Base-by-base conservation (phyloP, 2,113 vertebrate species). In the Mixornis gularis region DNA sequence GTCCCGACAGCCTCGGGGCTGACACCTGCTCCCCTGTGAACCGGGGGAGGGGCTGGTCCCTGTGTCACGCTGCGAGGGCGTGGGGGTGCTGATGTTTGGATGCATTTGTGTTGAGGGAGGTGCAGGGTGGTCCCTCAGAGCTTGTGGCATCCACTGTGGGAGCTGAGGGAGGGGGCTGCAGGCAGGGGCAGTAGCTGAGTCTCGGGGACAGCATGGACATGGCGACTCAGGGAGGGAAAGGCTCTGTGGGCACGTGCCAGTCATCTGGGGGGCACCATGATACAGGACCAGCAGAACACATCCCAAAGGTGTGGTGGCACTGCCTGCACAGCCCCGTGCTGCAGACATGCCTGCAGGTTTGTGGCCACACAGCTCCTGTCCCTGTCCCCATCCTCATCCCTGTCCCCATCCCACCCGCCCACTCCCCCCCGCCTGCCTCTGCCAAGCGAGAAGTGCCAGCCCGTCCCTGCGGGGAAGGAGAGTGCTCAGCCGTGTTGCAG, bases 401-500 rank as follows among this genome's bases (percentile, higher is more conserved):
- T 18, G 43, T 85, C 68, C 88, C 68, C 69, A n/a, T 49, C 38
- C 90, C 66, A 76, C 87, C 94, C 27, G 1, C 51, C n/a, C 1
- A 1, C 69, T 48, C 18, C 59, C 34, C 34, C 90, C 84, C 10
- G 6, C 83, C 87, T 19, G 60, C 74, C 81, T 66, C 81, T 71
- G 74, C 74, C 88, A n/a, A 84, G 81, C 40, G 9, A 77, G 65
- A 74, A 84, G 92, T 9, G 71, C 95, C 88, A 82, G 76, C 66
- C 77, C 3, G n/a, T 93, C 94, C 95, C 93, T 74, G 87, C 12
- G 73, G 93, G 84, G 36, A 91, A 63, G 79, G 65, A 96, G 58
- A 93, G 95, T 82, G 89, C 95, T 95, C 89, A 89, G 91, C 85
- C 85, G 41, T 90, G 95, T 90, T 89, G 80, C 87, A 53, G 81